Base-by-base conservation (phyloP, 2,113 vertebrate species). In the Aegotheles bennettii region DNA sequence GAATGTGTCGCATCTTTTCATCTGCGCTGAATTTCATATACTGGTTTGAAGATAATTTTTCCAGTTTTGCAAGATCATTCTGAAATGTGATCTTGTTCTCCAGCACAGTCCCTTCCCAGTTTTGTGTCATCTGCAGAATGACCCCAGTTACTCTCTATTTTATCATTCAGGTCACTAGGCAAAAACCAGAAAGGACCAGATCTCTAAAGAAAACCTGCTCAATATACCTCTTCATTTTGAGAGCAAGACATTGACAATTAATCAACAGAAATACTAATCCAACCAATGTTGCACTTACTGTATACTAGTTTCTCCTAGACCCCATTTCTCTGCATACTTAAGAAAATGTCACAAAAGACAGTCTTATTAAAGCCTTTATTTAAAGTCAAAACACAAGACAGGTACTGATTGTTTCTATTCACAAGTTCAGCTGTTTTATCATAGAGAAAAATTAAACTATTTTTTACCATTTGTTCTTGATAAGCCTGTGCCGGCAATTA, bases 1-100 rank as follows among this genome's bases (percentile, higher is more conserved):
- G 6, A 43, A 7, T 36, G 3, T 47, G 42, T 33, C n/a, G 42
- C 0, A 0, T n/a, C 73, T 56, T 63, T 40, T 73, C 45, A 84
- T 24, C 33, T 76, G 40, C 40, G 47, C 23, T 50, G 59, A 67
- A 64, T 60, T 90, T 84, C 29, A 80, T 7, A 31, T 65, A 65
- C 42, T 73, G 31, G 24, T 31, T 67, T 43, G 42, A 50, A 93
- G 54, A 61, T 48, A 56, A 60, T 43, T 80, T 25, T 91, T 65
- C 12, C 36, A 69, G 31, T 51, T 93, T 73, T 57, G 24, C 54
- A 94, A 87, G 26, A 77, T 35, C n/a, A 48, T 77, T 89, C 47
- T 74, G 33, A 93, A 91, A 69, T 24, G 40, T 14, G 15, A 43
- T 57, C 29, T 38, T 29, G 6, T 40, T 79, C 40, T 80, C 48